Conservation (phyloP, 2,888 invertebrate species). For the Noctua pronuba region DNA sequence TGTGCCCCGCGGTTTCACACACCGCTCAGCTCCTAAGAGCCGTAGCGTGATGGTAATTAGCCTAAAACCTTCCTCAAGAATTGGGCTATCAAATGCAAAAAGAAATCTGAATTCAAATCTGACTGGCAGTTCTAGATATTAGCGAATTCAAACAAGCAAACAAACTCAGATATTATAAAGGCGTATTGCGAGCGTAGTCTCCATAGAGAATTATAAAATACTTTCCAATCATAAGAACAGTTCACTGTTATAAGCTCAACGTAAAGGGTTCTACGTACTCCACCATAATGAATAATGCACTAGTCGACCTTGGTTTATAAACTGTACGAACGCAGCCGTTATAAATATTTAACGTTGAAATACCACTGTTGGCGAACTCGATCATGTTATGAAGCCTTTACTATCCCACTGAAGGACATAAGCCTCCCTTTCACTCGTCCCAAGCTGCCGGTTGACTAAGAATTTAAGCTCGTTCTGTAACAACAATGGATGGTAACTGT, state of each 20-base stretch:
- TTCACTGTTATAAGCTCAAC: not conserved
- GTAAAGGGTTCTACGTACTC: conserved; percentile 16
- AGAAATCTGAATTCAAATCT: not conserved
- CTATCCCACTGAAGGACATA: not conserved
- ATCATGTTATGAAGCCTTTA: not conserved
- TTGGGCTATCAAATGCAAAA: not conserved
- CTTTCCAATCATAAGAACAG: not conserved
- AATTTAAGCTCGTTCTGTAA: not conserved
- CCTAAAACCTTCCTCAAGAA: not conserved
- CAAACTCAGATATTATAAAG: not conserved
- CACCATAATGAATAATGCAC: conserved; percentile 42
- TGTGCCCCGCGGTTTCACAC: too few species aligned
- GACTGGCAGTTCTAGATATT: not conserved
- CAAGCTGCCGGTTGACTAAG: not conserved
- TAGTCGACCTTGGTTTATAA: conserved; percentile 32
- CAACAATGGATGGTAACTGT: not conserved
- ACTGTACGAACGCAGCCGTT: conserved; percentile 18
- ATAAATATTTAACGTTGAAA: conserved; percentile 42
- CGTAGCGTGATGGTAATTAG: not conserved
- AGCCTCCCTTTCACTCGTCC: too few species aligned
- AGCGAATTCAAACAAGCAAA: not conserved
- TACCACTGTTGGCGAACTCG: not conserved
- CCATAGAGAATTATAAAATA: not conserved
- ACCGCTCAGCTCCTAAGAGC: not conserved
- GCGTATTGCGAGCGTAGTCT: not conserved